Percentiles rank a stretch among this genome's conserved stretches.
Evolutionary conservation across 2,113 vertebrate genomes (phyloP).

Genomic region (Aspidoscelis tigris): DNA sequence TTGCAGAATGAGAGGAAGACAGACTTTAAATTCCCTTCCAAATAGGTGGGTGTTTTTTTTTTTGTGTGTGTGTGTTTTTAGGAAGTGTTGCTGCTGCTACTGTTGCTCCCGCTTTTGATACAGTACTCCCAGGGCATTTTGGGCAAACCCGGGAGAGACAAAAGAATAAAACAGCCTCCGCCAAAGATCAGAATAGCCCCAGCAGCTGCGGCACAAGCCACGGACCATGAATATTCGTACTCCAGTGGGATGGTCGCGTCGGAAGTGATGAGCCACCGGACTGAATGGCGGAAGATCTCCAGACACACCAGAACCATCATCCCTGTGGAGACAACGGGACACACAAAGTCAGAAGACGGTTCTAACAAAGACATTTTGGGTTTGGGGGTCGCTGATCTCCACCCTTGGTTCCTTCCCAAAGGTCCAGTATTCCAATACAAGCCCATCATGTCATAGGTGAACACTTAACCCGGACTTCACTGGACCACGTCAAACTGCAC

Average conservation of each 20-base stretch:
- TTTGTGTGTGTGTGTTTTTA: neutral
- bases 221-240: constrained; percentile 88
- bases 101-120: constrained; percentile 57
- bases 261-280: constrained; percentile 78
- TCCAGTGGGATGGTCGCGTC: constrained; percentile 77
- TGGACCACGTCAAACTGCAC: neutral
- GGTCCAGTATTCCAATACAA: neutral
- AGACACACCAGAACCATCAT: constrained; percentile 85
- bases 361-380: neutral
- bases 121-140: constrained; percentile 77
- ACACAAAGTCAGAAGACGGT: constrained; percentile 42
- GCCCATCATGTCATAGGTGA: no score
- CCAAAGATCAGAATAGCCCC: constrained; percentile 81
- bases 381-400: accelerated
- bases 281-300: constrained; percentile 86
- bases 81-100: constrained; percentile 19
- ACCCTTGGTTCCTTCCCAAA: no score
- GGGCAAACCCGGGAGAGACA: constrained; percentile 77
- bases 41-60: no score
- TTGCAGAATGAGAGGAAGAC: neutral
- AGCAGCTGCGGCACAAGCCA: constrained; percentile 82
- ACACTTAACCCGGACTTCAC: neutral
- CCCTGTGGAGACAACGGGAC: constrained; percentile 72
- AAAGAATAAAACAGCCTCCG: constrained; percentile 80
- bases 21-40: neutral